Base-by-base conservation (phyloP, 2,888 invertebrate genomes). In the Oithona nana region DNA sequence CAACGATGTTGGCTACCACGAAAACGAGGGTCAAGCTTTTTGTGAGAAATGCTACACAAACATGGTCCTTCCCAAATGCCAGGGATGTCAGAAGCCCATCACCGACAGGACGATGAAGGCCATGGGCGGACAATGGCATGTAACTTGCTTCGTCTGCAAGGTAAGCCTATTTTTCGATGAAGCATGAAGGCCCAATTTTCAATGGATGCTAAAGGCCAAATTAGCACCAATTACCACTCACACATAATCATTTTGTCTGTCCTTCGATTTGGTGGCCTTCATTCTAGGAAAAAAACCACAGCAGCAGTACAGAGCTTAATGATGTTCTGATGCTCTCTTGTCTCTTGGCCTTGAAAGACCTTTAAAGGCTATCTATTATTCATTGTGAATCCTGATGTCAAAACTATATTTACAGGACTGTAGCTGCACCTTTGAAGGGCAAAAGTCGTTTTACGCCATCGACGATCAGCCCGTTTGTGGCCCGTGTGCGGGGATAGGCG, bases 11-110 rank as follows among this genome's bases (percentile, higher is more conserved):
- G 57, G 57, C 57, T 57, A 30, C 22, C 57, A 57, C 31, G 31
- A 49, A 26, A 22, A 54, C 28, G 61, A 61, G 11, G 61, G 54
- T 8, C 22, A 54, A 29, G 30, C 61, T 1, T 61, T 54, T 29
- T 61, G 61, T 52, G 61, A 61, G 20, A 24, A 28, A n/a, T 61
- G 61, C 29, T 61, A 61, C 52, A 61, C 30, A 20, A 29, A 61
- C 1, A 54, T 49, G 16, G 61, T 30, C 49, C 22, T 61, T 8
- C 61, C 51, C 16, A 61, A 61, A 22, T 59, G 59, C 28, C 24
- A 49, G 26, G 59, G 50, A 20, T 59, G 48, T 28, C 22, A 22
- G 6, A 28, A 48, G 20, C 49, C 59, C 24, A 59, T 59, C 24
- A 49, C 50, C 1, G 59, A 59, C 49, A 59, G 28, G 28, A 28